Conservation (phyloP, 2,113 vertebrate genomes). For the Psilopsiagon aymara region DNA sequence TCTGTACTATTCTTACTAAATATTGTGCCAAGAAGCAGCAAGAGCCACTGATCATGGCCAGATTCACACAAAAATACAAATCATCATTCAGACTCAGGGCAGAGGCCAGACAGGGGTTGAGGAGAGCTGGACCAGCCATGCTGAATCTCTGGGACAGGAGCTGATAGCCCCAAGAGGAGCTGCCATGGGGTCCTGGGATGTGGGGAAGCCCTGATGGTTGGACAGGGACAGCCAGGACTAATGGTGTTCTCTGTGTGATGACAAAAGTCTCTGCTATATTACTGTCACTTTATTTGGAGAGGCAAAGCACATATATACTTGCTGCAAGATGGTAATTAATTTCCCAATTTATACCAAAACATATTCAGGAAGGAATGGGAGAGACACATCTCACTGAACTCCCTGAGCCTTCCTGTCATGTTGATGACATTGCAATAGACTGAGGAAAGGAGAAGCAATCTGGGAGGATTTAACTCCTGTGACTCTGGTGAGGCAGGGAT, state of each 20-base stretch:
- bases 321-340: neutral
- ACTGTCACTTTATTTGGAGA: neutral
- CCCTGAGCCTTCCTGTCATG: neutral
- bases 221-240: neutral
- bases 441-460: neutral
- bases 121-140: neutral
- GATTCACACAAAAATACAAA: neutral
- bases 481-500: neutral
- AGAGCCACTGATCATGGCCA: neutral
- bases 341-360: neutral
- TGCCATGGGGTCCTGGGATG: neutral
- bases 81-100: neutral
- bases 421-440: neutral
- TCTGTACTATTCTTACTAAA: neutral
- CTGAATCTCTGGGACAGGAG: neutral
- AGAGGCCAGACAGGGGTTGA: neutral
- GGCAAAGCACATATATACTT: neutral
- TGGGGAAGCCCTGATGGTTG: fast-evolving
- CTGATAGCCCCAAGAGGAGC: fast-evolving
- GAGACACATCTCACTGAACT: neutral
- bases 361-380: neutral
- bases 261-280: neutral
- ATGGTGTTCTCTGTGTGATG: neutral
- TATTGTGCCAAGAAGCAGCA: neutral
- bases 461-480: neutral